These are phyloP conservation scores for Labrus mixtus DNA, from an alignment of 2,113 vertebrate genomes.

Conservation along the genomic window DNA sequence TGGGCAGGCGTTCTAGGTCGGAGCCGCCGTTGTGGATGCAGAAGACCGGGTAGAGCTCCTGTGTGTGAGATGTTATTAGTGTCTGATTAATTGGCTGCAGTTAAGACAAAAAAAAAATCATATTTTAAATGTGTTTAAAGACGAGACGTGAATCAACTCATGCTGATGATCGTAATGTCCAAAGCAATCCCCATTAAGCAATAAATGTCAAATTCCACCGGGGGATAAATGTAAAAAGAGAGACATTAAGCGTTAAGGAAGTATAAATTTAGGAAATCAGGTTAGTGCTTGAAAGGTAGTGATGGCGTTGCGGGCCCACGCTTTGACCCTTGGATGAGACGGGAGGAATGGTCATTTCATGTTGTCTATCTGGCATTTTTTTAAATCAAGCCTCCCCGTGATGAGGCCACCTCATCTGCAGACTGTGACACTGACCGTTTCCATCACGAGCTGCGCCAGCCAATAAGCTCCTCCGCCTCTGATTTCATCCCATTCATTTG, in stretches of 20 bases:
- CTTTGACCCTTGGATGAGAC: conserved; percentile 69
- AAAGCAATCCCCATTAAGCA: conserved; percentile 68
- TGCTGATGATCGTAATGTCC: conserved; percentile 53
- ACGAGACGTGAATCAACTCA: conserved; percentile 24
- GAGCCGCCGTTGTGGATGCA: conserved; percentile 97
- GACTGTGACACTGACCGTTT: conserved; percentile 69
- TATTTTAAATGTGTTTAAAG: conserved; percentile 15
- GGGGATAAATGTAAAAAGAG: conserved; percentile 75
- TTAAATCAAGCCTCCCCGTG: conserved; percentile 59
- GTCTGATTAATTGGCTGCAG: conserved; percentile 1
- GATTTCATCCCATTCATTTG: conserved; percentile 82
- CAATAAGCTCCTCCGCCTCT: conserved; percentile 45
- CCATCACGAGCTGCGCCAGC: conserved; percentile 67
- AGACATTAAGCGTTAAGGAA: conserved; percentile 62
- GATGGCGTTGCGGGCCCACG: conserved; percentile 36
- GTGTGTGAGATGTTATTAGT: conserved; percentile 27
- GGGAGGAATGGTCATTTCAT: conserved; percentile 75
- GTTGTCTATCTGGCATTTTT: conserved; percentile 77
- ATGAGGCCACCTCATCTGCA: conserved; percentile 71
- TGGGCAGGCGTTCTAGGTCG: conserved; percentile 95
- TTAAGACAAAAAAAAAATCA: conserved; percentile 6
- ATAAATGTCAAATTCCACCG: conserved; percentile 67
- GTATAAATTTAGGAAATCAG: conserved; percentile 70
- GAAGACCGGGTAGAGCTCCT: conserved; percentile 98
- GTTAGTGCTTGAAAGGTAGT: conserved; percentile 62